These are phyloP conservation scores for Hydropotes inermis DNA, from an alignment of 2,113 vertebrate species.

Conservation along the genomic window DNA sequence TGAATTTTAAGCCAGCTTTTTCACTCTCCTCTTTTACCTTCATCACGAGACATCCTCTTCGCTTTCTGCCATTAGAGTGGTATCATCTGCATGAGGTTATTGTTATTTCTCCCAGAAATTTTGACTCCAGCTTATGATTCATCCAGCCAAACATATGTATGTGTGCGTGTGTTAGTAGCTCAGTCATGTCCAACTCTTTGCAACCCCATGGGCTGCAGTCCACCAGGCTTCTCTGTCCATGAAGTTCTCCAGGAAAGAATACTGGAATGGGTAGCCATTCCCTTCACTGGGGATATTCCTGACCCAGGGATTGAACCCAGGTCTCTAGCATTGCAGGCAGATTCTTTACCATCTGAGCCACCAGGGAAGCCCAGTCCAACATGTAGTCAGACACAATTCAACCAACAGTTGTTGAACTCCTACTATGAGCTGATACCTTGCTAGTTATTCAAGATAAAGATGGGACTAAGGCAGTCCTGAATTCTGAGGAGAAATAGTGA, in stretches of 20 bases:
- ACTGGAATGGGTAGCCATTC: neutral
- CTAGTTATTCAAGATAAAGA: neutral
- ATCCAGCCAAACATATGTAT: neutral
- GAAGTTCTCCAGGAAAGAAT: neutral
- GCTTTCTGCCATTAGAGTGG: neutral
- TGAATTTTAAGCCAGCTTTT: neutral
- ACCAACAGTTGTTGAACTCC: neutral
- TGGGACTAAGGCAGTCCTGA: neutral
- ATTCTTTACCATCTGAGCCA: neutral
- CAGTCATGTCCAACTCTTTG: neutral
- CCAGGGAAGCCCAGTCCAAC: neutral
- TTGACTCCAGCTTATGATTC: neutral
- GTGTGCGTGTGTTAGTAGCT: neutral
- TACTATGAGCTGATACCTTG: neutral
- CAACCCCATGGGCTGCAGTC: neutral
- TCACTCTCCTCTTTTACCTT: neutral
- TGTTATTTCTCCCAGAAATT: neutral
- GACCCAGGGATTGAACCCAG: neutral
- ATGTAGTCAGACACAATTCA: neutral
- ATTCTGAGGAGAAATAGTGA: neutral
- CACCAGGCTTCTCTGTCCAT: neutral
- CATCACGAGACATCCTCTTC: neutral
- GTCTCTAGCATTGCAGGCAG: neutral
- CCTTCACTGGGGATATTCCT: neutral
- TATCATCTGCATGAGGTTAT: neutral